Conservation (phyloP, 2,113 vertebrate species). For the Trachemys scripta region DNA sequence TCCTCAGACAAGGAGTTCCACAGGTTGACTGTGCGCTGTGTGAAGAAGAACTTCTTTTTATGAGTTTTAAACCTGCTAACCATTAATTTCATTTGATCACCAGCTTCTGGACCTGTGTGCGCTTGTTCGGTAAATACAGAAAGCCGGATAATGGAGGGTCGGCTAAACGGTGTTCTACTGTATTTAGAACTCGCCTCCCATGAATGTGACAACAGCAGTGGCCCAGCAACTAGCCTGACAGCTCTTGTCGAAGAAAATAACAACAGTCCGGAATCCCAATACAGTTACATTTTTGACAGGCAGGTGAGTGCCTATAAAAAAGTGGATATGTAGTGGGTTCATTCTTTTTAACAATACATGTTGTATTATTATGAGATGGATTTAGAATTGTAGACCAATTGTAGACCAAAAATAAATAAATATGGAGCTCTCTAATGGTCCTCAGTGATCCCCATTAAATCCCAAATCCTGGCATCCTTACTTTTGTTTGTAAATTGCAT, state of each 20-base stretch:
- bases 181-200: background rate
- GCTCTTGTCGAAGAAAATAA: constrained; percentile 25
- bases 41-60: no score
- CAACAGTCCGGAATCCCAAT: constrained; percentile 10
- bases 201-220: background rate
- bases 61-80: no score
- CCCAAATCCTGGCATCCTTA: background rate
- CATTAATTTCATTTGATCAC: no score
- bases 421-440: background rate
- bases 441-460: background rate
- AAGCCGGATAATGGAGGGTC: background rate
- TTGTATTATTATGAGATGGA: constrained; percentile 28
- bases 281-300: constrained; percentile 63
- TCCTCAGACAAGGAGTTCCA: no score
- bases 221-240: constrained; percentile 17
- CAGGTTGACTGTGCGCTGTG: no score
- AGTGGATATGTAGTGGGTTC: constrained; percentile 25
- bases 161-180: background rate
- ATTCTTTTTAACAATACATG: background rate
- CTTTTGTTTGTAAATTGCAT: constrained; percentile 49
- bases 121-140: background rate
- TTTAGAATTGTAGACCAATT: background rate
- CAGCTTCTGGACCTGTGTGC: background rate
- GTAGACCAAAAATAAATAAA: background rate
- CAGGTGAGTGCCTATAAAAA: constrained; percentile 23